Evolutionary conservation across 1,140 invertebrate species (phyloP).

Genomic region (Maconellicoccus hirsutus): DNA sequence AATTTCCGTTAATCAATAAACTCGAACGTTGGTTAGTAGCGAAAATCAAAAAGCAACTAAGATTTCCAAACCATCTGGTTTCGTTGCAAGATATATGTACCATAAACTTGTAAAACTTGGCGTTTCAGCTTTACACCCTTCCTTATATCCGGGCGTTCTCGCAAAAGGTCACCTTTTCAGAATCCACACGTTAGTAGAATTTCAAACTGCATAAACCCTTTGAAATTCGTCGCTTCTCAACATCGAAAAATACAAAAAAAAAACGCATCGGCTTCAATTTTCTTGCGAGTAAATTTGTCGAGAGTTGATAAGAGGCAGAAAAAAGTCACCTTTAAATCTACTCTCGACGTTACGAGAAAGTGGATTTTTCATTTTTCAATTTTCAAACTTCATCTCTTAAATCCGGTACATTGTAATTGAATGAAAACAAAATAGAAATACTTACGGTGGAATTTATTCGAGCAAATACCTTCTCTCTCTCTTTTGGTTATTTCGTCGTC

Average conservation of each 20-base stretch:
- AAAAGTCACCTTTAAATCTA: no score
- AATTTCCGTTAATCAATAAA: no score
- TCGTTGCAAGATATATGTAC: neutral
- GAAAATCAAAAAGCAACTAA: neutral
- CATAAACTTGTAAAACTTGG: neutral
- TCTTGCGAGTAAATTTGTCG: no score
- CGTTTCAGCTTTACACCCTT: neutral
- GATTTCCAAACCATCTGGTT: conserved; percentile 4
- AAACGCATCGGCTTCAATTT: neutral
- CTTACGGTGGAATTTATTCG: neutral
- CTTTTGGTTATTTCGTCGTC: no score
- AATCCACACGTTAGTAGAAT: neutral
- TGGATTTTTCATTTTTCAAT: conserved; percentile 16
- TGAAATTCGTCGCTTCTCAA: neutral
- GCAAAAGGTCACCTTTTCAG: neutral
- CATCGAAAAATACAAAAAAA: neutral
- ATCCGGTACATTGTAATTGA: conserved; percentile 14
- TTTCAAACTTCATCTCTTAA: conserved; percentile 12
- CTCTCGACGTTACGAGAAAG: neutral
- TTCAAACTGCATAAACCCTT: neutral
- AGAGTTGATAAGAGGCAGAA: no score
- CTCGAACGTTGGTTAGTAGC: no score
- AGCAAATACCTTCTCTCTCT: neutral
- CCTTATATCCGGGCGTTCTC: neutral
- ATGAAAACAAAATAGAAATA: conserved; percentile 16